Evolutionary conservation across 2,113 vertebrate species (phyloP), one percentile per base, ranked within the genome.

Genomic region (Calyptommatus sinebrachiatus): DNA sequence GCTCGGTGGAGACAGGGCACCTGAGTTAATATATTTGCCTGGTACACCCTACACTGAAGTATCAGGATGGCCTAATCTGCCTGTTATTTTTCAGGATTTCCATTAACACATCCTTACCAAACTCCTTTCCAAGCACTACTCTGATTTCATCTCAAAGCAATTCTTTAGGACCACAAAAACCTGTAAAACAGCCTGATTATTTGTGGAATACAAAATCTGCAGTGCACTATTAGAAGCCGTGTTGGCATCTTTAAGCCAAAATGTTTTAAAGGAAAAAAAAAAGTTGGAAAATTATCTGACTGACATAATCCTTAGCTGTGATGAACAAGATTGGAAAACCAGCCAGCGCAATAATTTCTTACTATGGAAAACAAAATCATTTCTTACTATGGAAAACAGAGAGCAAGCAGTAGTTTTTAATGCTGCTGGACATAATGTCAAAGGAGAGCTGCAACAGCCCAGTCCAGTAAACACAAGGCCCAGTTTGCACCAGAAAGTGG

Each of bases 211-310:
- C 50, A 87, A 71, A 73, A 81, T 48, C 85, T 86, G 53, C 2
- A 82, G 67, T 8, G 77, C 1, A 24, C 78, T 84, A 80, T 82
- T 71, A 86, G 69, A 91, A 72, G 77, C 76, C 81, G 50, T 86
- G 83, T 82, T 79, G 73, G 86, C 87, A 83, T 68, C 73, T 65
- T 91, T 90, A 70, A 83, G 46, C 69, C 72, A 82, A 29, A 18
- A 5, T 57, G 14, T 57, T 57, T 57, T 14, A 18, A 41, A 41
- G 35, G 35, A 2, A 16, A 57, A 57, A 50, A 41, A 50, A 50
- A 53, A 53, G 7, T 14, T 57, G 53, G 53, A 57, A 57, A 5
- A 18, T 18, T 57, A 57, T 57, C n/a, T n/a, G n/a, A 57, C 1
- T 26, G 45, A 50, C 18, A 1, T 57, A 77, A 75, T 68, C 83